Conservation (phyloP, 2,113 vertebrate genomes). For the Marmota monax region DNA sequence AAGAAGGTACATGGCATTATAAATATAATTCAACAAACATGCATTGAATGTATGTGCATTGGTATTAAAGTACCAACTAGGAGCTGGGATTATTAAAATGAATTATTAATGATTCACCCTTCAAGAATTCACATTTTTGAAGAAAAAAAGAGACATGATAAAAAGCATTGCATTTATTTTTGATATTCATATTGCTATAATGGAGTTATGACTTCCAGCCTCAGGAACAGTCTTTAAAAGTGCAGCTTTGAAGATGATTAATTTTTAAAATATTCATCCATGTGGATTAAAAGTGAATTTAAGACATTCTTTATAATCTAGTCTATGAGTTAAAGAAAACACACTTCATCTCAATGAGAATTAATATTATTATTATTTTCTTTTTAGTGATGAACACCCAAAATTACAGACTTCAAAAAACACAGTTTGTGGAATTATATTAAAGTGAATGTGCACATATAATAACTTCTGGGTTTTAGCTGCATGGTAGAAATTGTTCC, state of each 20-base stretch:
- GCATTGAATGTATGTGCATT: not conserved
- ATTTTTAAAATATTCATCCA: not conserved
- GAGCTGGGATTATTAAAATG: not conserved
- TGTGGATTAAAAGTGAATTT: not conserved
- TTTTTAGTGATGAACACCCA: not conserved
- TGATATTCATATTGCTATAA: not conserved
- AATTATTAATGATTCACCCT: not conserved
- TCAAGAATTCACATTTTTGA: not conserved
- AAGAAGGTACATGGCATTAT: not conserved
- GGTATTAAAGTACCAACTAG: not conserved
- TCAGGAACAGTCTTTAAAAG: not conserved
- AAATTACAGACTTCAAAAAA: not conserved
- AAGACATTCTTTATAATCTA: not conserved
- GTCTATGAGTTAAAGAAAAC: not conserved
- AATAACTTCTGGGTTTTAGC: not conserved
- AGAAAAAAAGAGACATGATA: not conserved
- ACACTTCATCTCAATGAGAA: not conserved
- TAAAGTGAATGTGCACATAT: no score
- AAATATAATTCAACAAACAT: not conserved
- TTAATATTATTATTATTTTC: not conserved
- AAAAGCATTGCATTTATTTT: not conserved
- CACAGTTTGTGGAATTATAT: not conserved
- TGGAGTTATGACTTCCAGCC: not conserved
- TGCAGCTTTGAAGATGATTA: not conserved
- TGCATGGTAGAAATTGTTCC: not conserved